Evolutionary conservation across 2,797 vertebrate genomes (phyloP).

Genomic region (Enteromius fasciolatus): DNA sequence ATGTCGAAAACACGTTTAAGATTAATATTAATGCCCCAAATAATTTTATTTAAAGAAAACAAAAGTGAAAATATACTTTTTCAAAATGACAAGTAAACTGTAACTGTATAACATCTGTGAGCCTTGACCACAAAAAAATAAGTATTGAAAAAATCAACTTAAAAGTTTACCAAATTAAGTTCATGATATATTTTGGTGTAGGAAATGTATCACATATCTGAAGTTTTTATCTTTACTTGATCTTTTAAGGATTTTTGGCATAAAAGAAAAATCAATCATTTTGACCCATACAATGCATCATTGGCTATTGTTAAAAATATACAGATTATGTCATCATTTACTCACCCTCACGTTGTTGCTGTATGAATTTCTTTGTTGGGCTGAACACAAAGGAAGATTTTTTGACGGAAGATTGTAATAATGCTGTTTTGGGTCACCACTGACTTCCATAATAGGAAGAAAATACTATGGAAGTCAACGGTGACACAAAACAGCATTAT

Average conservation of each 20-base stretch:
- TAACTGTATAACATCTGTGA: not conserved
- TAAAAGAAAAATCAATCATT: not conserved
- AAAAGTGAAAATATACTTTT: not conserved
- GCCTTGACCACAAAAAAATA: not conserved
- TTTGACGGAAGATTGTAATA: too few relatives aligned
- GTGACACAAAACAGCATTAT: too few relatives aligned
- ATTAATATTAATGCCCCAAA: not conserved
- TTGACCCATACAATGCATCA: not conserved
- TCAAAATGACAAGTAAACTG: too few relatives aligned
- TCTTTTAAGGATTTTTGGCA: not conserved
- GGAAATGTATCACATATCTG: not conserved
- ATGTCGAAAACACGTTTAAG: not conserved
- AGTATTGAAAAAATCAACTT: not conserved
- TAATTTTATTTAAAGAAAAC: not conserved
- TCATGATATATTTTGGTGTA: not conserved
- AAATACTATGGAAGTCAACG: too few relatives aligned
- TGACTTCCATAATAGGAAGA: too few relatives aligned
- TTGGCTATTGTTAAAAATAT: not conserved
- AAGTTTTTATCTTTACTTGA: not conserved
- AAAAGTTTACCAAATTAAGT: not conserved
- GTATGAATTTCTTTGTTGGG: too few relatives aligned
- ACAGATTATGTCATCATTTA: too few relatives aligned
- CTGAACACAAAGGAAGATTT: too few relatives aligned
- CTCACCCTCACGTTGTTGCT: too few relatives aligned
- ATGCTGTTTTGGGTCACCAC: too few relatives aligned